These are phyloP conservation scores for Tachuris rubrigastra DNA, from an alignment of 2,113 vertebrate genomes.

Conservation along the genomic window DNA sequence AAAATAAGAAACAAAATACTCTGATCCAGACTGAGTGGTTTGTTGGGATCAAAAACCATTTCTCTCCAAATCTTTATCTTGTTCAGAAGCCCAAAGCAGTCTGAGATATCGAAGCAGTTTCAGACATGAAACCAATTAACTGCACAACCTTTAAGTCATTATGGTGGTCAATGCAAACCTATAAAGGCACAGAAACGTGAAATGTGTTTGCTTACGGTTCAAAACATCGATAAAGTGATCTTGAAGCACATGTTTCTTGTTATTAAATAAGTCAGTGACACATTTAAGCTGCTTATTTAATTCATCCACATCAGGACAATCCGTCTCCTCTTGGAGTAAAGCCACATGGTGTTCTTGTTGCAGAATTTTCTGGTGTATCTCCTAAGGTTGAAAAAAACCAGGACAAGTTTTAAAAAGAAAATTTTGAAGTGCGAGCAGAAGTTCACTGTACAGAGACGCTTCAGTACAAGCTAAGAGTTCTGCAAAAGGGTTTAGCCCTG, in stretches of 20 bases:
- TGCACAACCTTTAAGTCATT: not conserved
- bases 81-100: not conserved
- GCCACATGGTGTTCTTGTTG: slow-evolving; percentile 82
- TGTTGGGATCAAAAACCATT: not conserved
- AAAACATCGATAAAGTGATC: slow-evolving; percentile 80
- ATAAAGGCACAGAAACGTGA: not conserved
- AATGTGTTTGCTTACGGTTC: slow-evolving; percentile 70
- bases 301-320: slow-evolving; percentile 80
- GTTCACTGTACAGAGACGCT: not conserved
- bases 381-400: slow-evolving; percentile 66
- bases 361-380: slow-evolving; percentile 82
- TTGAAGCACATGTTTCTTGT: slow-evolving; percentile 85
- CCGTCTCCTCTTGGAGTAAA: slow-evolving; percentile 81
- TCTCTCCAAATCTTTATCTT: not conserved
- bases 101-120: not conserved
- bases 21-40: not conserved
- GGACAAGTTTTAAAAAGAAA: not conserved
- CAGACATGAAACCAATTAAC: not conserved
- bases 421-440: not conserved
- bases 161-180: not conserved
- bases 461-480: not conserved
- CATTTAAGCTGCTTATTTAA: slow-evolving; percentile 80
- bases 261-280: slow-evolving; percentile 82
- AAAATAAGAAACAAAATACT: not conserved
- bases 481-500: not conserved